Conservation (phyloP, 2,113 vertebrate genomes). For the Phyllostomus hastatus region DNA sequence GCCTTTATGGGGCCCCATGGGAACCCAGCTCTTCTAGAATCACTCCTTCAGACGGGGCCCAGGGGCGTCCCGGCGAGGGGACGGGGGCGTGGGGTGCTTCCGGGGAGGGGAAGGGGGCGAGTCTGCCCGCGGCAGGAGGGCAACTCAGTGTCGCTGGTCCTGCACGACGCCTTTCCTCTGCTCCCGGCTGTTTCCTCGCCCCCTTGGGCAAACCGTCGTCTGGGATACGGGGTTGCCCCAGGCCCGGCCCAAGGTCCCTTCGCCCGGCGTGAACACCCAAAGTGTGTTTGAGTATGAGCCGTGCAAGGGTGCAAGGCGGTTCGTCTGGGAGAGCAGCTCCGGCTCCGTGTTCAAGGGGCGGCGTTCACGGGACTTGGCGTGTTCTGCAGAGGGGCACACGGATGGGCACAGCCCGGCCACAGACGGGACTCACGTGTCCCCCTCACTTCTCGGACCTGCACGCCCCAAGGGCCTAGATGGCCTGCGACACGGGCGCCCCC, state of each 20-base stretch:
- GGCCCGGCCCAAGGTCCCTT: background rate
- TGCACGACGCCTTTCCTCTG: background rate
- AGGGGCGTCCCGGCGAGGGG: background rate
- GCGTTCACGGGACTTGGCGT: background rate
- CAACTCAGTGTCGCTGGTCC: background rate
- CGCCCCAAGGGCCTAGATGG: accelerated
- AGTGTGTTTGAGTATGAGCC: background rate
- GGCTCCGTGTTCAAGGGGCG: background rate
- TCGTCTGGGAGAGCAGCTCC: background rate
- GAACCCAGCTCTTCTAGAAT: background rate
- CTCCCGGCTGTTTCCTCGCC: too few species aligned
- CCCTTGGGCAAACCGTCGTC: background rate
- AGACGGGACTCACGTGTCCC: accelerated
- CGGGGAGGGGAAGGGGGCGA: background rate
- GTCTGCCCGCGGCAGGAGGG: background rate
- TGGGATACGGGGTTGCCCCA: background rate
- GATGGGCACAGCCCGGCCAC: accelerated
- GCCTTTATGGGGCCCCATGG: background rate
- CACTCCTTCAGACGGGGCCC: background rate
- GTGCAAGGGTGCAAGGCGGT: too few species aligned
- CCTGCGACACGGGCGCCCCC: accelerated
- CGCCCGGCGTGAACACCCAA: too few species aligned
- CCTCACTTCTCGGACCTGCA: accelerated
- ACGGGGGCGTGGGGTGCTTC: background rate
- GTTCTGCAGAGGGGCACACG: accelerated